phyloP scores from a whole-genome alignment of 2,797 vertebrate genomes.

The Babyrousa celebensis region DNA sequence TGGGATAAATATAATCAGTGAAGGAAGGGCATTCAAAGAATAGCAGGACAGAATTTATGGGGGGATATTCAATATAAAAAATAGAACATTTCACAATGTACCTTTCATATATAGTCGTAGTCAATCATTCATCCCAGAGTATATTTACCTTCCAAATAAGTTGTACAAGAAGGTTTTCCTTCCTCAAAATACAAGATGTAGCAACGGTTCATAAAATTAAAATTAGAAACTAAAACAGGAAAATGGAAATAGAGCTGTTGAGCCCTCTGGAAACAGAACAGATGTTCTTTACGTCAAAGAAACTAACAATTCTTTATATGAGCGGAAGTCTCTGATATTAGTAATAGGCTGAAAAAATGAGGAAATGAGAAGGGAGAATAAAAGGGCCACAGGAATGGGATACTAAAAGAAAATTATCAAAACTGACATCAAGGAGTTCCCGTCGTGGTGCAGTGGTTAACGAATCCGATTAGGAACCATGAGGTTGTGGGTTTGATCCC shows the following conservation, averaged over 20 bases:
- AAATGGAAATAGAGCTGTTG: slow-evolving; percentile 4
- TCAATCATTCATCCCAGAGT: not conserved
- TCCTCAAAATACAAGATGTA: not conserved
- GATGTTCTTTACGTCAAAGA: slow-evolving; percentile 13
- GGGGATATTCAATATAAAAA: not conserved
- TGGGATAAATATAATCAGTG: slow-evolving; percentile 10
- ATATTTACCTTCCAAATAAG: not conserved
- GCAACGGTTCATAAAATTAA: not conserved
- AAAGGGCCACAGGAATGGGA: not conserved
- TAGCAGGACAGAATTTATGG: not conserved
- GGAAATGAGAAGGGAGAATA: not conserved
- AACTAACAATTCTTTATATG: not conserved
- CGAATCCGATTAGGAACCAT: too few species aligned
- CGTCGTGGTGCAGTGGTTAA: too few species aligned
- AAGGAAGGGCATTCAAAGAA: not conserved
- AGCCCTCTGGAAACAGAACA: not conserved
- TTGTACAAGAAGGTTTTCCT: not conserved
- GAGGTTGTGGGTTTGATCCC: too few species aligned
- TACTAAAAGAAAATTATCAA: not conserved
- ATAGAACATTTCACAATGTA: not conserved
- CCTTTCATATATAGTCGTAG: not conserved
- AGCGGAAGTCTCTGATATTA: slow-evolving; percentile 14
- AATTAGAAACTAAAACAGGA: slow-evolving; percentile 36
- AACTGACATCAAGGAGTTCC: not conserved
- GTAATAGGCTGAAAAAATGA: not conserved